Evolutionary conservation across 2,888 invertebrate genomes (phyloP).

Genomic region (Rhodophaea formosa): DNA sequence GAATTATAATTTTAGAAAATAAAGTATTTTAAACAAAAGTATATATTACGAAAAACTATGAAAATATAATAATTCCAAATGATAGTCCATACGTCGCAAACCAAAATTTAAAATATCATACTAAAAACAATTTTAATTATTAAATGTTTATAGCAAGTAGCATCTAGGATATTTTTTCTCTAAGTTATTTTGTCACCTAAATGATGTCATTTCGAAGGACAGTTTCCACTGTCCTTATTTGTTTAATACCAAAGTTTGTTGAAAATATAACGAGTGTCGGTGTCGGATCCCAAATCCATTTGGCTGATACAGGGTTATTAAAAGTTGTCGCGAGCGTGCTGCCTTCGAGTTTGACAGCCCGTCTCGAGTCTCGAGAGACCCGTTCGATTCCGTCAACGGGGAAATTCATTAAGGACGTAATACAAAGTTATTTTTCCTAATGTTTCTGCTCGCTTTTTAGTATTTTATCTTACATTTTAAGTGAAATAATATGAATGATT

Average conservation of each 20-base stretch:
- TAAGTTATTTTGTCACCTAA: not conserved
- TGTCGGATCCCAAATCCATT: constrained; percentile 65
- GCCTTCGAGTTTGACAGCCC: constrained; percentile 67
- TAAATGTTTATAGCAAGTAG: too few species aligned
- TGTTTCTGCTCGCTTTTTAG: constrained; percentile 27
- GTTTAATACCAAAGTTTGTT: constrained; percentile 30
- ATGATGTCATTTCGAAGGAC: not conserved
- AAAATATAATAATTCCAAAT: too few species aligned
- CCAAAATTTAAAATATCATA: too few species aligned
- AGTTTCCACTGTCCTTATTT: constrained; percentile 17
- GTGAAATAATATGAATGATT: too few species aligned
- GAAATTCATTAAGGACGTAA: constrained; percentile 73
- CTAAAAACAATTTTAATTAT: too few species aligned
- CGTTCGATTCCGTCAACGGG: constrained; percentile 68
- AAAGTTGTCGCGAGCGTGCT: constrained; percentile 72
- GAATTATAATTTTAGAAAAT: too few species aligned
- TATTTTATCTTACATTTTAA: not conserved
- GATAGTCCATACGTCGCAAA: too few species aligned
- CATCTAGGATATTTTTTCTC: too few species aligned
- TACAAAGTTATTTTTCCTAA: constrained; percentile 56
- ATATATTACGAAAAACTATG: too few species aligned
- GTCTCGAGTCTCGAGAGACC: constrained; percentile 55
- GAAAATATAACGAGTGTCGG: constrained; percentile 48
- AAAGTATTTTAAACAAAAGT: too few species aligned
- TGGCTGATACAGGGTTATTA: constrained; percentile 75